Evolutionary conservation across 2,888 invertebrate genomes (phyloP), one percentile per base, ranked within the genome.

Genomic region (Euplagia quadripunctaria): DNA sequence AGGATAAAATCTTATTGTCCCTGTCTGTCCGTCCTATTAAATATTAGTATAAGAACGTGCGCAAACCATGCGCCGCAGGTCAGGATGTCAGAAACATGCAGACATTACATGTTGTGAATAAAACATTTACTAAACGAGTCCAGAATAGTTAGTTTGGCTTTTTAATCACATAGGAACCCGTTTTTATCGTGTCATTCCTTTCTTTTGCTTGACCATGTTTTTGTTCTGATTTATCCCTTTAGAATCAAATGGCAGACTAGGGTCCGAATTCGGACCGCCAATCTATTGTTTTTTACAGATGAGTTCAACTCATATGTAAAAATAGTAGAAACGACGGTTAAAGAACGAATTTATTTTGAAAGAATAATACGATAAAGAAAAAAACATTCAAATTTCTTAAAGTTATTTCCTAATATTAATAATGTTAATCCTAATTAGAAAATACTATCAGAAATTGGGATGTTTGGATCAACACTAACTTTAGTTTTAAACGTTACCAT

Each of bases 51-150:
- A 69, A 64, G 72, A 77, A 77, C 68, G 68, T 74, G 42, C 52
- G 43, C 67, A 65, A 61, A 43, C 69, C 8, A 17, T 20, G 42
- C 73, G 71, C 67, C 49, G 20, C 12, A 58, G 71, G 77, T 82
- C 70, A 64, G 52, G 61, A 78, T 75, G 78, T 82, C 82, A 82
- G 64, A 55, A 68, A 64, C 82, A 82, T 68, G 67, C 73, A 74
- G 74, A 72, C 73, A 70, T 71, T 64, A 78, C 77, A 74, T 63
- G 75, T 42, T 58, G 17, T 85, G 85, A 85, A 85, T 84, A 85
- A 85, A 81, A 80, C 72, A 84, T 85, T 68, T 58, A 65, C 58
- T 79, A 68, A 83, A 82, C 78, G 67, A 74, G 66, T 73, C 70
- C 46, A 72, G 74, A 74, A 82, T 75, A 73, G 46, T 73, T 52